These are phyloP conservation scores for Geophilus truncorum DNA, from an alignment of 2,888 invertebrate genomes.

Conservation along the genomic window DNA sequence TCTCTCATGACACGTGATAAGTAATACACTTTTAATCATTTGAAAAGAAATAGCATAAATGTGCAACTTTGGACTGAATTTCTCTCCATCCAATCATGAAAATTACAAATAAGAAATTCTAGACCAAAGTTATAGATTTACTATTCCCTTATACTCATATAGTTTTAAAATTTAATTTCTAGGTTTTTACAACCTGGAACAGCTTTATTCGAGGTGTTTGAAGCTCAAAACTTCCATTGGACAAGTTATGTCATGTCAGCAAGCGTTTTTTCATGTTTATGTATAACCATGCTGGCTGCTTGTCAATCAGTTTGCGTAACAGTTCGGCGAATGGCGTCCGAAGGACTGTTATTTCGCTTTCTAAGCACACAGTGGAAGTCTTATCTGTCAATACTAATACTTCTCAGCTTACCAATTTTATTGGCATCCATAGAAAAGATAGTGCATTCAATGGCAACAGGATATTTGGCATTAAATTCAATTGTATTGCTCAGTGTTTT, in stretches of 20 bases:
- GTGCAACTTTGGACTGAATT: not conserved
- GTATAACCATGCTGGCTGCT: conserved; percentile 30
- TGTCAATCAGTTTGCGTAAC: conserved; percentile 35
- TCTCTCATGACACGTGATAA: not conserved
- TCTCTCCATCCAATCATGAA: not conserved
- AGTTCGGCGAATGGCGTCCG: conserved; percentile 37
- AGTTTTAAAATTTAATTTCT: not conserved
- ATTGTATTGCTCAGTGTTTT: conserved; percentile 42
- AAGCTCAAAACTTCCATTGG: conserved; percentile 35
- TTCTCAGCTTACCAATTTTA: not conserved
- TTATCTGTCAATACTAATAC: not conserved
- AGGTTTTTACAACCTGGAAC: conserved; percentile 34
- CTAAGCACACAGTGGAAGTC: conserved; percentile 15
- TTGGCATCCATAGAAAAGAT: not conserved
- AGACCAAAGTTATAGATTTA: too few species aligned
- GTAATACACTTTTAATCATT: not conserved
- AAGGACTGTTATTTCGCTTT: conserved; percentile 39
- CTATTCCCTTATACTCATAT: too few species aligned
- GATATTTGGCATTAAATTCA: conserved; percentile 42
- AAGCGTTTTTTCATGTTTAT: conserved; percentile 22
- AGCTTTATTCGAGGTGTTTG: conserved; percentile 34
- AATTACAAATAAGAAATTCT: too few species aligned
- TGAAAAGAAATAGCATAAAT: not conserved
- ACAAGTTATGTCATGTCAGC: conserved; percentile 33
- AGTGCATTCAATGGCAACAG: conserved; percentile 37